These are phyloP conservation scores for Caranx ignobilis DNA, from an alignment of 2,113 vertebrate species.

Conservation along the genomic window DNA sequence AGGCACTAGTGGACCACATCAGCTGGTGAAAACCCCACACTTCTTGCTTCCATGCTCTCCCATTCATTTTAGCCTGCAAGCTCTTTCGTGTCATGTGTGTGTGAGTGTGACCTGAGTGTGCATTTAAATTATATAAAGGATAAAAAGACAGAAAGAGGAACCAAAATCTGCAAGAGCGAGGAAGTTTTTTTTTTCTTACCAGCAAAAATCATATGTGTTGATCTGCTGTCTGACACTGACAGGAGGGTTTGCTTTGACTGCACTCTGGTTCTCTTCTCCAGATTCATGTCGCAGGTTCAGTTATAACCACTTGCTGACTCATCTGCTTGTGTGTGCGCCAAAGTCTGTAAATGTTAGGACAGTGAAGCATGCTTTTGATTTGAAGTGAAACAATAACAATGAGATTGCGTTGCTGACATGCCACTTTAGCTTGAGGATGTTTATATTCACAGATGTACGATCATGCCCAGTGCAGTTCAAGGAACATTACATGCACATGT, in stretches of 20 bases:
- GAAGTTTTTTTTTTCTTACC: not conserved
- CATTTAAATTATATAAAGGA: not conserved
- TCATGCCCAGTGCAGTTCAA: too few relatives aligned
- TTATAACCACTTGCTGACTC: not conserved
- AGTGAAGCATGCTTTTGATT: not conserved
- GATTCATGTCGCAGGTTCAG: too few relatives aligned
- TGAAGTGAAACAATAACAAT: too few relatives aligned
- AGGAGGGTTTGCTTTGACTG: not conserved
- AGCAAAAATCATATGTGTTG: not conserved
- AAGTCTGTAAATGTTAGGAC: not conserved
- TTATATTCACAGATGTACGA: too few relatives aligned
- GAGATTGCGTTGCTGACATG: too few relatives aligned
- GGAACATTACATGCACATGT: too few relatives aligned
- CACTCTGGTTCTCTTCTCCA: too few relatives aligned
- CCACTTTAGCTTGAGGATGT: too few relatives aligned
- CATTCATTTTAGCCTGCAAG: too few relatives aligned
- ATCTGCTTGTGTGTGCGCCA: not conserved
- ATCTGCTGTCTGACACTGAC: not conserved
- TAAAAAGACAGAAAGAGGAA: constrained; percentile 36
- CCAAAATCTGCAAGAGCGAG: constrained; percentile 2
- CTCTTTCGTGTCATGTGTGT: not conserved
- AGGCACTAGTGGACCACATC: not conserved
- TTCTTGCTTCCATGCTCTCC: not conserved
- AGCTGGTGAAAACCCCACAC: not conserved
- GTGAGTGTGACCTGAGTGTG: not conserved